These are phyloP conservation scores for Eulacestoma nigropectus DNA, from an alignment of 2,113 vertebrate genomes.

Conservation along the genomic window DNA sequence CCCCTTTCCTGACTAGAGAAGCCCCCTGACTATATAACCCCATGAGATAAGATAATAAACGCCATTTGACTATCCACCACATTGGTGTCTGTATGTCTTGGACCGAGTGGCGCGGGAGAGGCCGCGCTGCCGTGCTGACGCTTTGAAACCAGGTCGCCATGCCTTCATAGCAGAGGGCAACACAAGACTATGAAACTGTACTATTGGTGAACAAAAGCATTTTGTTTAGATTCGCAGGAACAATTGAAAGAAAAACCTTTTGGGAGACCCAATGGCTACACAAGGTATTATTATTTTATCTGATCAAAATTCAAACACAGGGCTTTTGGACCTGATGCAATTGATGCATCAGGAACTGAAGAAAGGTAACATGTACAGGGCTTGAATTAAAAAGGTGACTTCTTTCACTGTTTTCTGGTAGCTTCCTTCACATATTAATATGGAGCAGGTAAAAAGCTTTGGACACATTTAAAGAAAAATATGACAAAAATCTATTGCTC, in stretches of 20 bases:
- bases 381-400: neutral
- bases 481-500: neutral
- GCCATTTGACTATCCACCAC: too few species aligned
- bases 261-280: neutral
- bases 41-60: too few species aligned
- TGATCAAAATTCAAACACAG: neutral
- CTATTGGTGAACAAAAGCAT: neutral
- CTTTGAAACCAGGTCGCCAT: too few species aligned
- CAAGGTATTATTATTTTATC: neutral
- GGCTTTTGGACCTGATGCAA: neutral
- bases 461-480: neutral
- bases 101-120: too few species aligned
- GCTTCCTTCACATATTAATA: neutral
- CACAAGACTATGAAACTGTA: neutral
- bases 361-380: neutral
- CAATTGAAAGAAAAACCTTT: neutral
- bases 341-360: neutral
- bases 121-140: too few species aligned
- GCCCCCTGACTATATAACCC: too few species aligned
- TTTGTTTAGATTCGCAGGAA: neutral
- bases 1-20: too few species aligned
- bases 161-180: too few species aligned
- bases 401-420: neutral
- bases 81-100: too few species aligned
- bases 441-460: neutral